A percentile compares a stretch with the other conserved stretches of the same genome.
Evolutionary conservation across 2,797 vertebrate genomes (phyloP).

Genomic region (Vespertilio murinus): DNA sequence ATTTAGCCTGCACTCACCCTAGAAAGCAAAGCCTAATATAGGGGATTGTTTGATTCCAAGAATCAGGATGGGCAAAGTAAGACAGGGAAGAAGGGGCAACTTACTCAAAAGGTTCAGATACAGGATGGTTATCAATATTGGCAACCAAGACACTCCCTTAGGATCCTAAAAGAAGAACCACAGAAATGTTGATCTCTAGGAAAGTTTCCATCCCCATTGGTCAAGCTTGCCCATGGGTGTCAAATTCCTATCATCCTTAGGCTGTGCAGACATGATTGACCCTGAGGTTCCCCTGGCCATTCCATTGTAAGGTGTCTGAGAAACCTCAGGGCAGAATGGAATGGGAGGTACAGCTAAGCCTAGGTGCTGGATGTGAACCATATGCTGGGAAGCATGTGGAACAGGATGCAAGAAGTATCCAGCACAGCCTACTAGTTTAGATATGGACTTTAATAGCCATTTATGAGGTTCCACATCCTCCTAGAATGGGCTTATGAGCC

Average conservation of each 20-base stretch:
- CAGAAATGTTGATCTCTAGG: neutral
- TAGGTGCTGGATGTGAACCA: neutral
- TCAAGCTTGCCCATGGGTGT: neutral
- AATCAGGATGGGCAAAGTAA: neutral
- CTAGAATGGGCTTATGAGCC: neutral
- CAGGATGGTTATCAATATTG: neutral
- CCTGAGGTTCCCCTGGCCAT: rapidly evolving
- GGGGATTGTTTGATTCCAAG: neutral
- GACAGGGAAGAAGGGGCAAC: neutral
- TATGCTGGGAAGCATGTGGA: neutral
- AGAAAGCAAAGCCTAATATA: neutral
- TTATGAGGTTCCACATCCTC: neutral
- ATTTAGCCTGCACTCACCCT: neutral
- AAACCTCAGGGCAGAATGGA: neutral
- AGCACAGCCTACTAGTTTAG: neutral
- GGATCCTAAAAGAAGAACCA: neutral
- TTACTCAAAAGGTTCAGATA: neutral
- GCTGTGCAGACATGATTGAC: neutral
- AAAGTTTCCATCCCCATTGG: neutral
- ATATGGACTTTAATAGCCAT: neutral
- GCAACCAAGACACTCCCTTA: neutral
- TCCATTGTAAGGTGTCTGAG: neutral
- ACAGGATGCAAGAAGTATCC: neutral
- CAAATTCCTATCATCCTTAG: neutral
- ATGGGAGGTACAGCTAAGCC: neutral